Evolutionary conservation across 2,888 invertebrate species (phyloP), one percentile per base, ranked within the genome.

Genomic region (Agonopterix subpropinquella): DNA sequence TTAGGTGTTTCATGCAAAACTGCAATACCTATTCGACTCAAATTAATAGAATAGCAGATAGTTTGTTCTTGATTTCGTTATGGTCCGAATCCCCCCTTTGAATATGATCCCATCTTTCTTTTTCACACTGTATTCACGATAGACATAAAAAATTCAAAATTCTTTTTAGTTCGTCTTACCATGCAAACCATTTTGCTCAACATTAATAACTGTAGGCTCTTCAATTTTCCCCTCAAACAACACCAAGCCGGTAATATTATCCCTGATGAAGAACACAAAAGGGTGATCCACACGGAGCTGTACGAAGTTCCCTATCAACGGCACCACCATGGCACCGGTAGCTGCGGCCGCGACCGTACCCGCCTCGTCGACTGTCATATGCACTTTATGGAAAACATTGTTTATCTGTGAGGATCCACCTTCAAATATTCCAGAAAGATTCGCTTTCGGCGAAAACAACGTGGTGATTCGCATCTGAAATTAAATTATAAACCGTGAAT

Each of bases 291-390:
- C 89, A 2, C 75, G 77, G 50, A 93, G 71, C 44, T 76, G 77
- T 2, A 89, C 83, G 1, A 80, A 76, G n/a, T 83, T 76, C 36
- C 89, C 89, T 71, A 92, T 91, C 11, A 93, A 75, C 0, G 92
- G 92, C 42, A 92, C 86, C 4, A 92, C 88, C 56, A 90, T 73
- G 1, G 90, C 89, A 2, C 87, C 88, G 44, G 92, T 90, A 0
- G 89, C 90, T 8, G 92, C 92, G 2, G 92, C 91, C 0, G 93
- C 93, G 4, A 89, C 76, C 0, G 93, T 92, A 1, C 93, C 93
- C 11, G 80, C 71, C 70, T 94, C 93, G 52, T 91, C 91, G 0
- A 93, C 91, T 43, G 91, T 84, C 65, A 94, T 89, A 62, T 88
- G 89, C 0, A 92, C 91, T 62, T 91, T 91, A 62, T 93, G 93